phyloP scores from a whole-genome alignment of 2,797 vertebrate species.

The Onychomys leucogaster region DNA sequence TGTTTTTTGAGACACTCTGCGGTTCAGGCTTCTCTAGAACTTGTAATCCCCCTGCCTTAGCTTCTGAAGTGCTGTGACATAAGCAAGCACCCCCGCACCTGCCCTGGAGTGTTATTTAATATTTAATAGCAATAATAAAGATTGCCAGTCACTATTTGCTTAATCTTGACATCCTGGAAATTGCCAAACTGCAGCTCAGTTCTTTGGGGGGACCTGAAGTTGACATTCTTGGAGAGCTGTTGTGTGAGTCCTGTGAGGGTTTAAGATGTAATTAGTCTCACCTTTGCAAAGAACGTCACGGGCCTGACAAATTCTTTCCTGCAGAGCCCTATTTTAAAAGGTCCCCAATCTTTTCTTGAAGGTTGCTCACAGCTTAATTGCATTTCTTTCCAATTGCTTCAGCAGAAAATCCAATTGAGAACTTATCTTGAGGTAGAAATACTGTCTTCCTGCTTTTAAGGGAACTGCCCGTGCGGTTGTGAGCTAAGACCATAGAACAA shows the following conservation, averaged over 20 bases:
- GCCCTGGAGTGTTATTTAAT: background rate
- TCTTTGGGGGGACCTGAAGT: background rate
- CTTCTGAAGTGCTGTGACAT: background rate
- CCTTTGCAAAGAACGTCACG: background rate
- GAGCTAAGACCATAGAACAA: slow-evolving; percentile 89
- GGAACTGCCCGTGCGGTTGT: slow-evolving; percentile 73
- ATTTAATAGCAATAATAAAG: background rate
- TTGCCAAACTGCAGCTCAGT: background rate
- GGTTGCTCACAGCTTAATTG: slow-evolving; percentile 37
- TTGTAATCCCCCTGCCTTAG: background rate
- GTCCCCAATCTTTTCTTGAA: slow-evolving; percentile 29
- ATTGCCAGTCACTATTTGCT: background rate
- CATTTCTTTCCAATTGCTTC: slow-evolving; percentile 50
- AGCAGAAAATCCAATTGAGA: slow-evolving; percentile 77
- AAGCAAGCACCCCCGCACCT: background rate
- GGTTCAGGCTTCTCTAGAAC: background rate
- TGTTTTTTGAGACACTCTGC: background rate
- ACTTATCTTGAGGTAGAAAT: slow-evolving; percentile 78
- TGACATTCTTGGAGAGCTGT: background rate
- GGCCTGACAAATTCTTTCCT: background rate
- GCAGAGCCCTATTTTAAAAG: background rate
- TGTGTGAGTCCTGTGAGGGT: background rate
- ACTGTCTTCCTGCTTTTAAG: slow-evolving; percentile 88
- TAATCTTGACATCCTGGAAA: background rate
- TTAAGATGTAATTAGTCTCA: background rate